These are phyloP conservation scores for Mechanitis mazaeus DNA, from an alignment of 2,888 invertebrate genomes.

Conservation along the genomic window DNA sequence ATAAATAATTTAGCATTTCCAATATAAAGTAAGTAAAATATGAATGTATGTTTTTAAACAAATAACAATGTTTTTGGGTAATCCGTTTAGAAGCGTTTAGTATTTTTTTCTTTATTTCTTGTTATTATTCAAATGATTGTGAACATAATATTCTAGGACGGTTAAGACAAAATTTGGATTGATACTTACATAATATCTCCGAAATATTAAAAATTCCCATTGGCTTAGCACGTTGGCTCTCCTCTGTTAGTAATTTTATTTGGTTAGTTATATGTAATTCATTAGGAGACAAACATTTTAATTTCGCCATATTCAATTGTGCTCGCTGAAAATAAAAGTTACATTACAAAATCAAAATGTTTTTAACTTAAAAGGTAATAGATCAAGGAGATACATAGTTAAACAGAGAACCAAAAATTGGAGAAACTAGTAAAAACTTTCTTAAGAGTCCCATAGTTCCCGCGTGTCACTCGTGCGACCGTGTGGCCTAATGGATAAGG, in stretches of 20 bases:
- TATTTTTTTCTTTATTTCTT: no score
- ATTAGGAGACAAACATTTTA: slow-evolving; percentile 42
- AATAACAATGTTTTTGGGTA: no score
- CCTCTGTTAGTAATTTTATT: slow-evolving; percentile 42
- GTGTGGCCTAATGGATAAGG: slow-evolving; percentile 85
- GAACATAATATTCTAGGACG: no score
- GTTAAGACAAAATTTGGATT: no score
- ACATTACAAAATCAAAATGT: background rate
- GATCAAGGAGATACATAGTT: background rate
- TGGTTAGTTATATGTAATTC: slow-evolving; percentile 40
- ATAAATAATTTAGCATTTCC: no score
- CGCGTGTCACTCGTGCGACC: slow-evolving; percentile 44
- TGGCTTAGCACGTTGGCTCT: slow-evolving; percentile 45
- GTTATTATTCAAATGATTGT: no score
- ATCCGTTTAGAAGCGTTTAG: no score
- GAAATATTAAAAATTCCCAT: slow-evolving; percentile 39
- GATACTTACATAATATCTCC: slow-evolving; percentile 29
- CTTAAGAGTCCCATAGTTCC: slow-evolving; percentile 6
- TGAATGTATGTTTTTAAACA: no score
- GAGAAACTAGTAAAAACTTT: background rate
- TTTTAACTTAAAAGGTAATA: background rate
- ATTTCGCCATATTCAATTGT: slow-evolving; percentile 38
- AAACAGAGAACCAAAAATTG: background rate
- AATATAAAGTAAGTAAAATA: no score
- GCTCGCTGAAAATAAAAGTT: slow-evolving; percentile 44